phyloP scores from a whole-genome alignment of 2,113 vertebrate genomes.

The Motacilla alba region DNA sequence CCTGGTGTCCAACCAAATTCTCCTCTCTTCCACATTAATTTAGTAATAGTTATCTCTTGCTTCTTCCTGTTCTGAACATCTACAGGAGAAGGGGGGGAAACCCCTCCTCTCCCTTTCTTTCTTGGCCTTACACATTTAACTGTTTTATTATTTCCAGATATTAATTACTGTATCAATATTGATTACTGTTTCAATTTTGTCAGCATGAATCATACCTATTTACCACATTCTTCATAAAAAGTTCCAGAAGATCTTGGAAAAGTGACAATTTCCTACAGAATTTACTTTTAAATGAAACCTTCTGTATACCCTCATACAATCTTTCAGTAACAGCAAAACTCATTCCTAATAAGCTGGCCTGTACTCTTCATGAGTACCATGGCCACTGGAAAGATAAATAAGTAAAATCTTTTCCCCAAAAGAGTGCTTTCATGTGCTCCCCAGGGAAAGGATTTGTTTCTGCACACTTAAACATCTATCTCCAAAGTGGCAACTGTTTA shows the following conservation, averaged over 20 bases:
- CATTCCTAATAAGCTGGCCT: not conserved
- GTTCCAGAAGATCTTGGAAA: not conserved
- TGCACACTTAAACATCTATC: not conserved
- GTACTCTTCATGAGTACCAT: not conserved
- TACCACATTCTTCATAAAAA: not conserved
- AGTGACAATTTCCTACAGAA: not conserved
- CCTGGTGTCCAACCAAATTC: no score
- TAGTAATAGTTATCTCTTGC: no score
- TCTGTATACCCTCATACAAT: not conserved
- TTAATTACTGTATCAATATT: no score
- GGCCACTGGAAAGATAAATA: not conserved
- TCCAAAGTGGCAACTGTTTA: constrained; percentile 28
- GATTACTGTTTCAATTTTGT: no score
- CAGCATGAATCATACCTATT: no score
- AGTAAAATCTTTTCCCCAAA: not conserved
- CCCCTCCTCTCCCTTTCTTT: no score
- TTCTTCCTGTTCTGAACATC: no score
- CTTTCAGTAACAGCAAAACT: not conserved
- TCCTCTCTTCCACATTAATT: no score
- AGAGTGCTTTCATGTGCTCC: not conserved
- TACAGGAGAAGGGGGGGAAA: no score
- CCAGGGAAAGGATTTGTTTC: not conserved
- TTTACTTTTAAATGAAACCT: not conserved
- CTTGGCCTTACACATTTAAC: no score
- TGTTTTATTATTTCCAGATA: no score